Evolutionary conservation across 2,888 invertebrate species (phyloP).

Genomic region (Ochlodes sylvanus): DNA sequence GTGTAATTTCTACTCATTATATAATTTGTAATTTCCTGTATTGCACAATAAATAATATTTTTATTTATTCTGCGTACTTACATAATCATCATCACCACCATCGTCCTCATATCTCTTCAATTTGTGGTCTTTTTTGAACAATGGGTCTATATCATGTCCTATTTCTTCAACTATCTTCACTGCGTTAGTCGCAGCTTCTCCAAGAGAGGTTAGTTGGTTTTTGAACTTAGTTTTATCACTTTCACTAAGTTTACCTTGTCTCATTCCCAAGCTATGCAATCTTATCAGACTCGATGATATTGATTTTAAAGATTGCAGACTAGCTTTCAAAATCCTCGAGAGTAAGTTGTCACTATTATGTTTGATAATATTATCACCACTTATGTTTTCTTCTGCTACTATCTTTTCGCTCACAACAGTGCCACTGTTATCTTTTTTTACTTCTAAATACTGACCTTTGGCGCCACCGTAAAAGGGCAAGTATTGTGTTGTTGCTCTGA

Average conservation of each 20-base stretch:
- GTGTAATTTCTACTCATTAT: too few relatives aligned
- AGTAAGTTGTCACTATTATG: slow-evolving; percentile 71
- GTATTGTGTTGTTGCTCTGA: slow-evolving; percentile 67
- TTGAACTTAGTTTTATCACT: slow-evolving; percentile 85
- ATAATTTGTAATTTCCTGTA: too few relatives aligned
- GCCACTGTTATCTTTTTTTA: slow-evolving; percentile 83
- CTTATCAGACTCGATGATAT: slow-evolving; percentile 85
- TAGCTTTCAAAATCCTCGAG: slow-evolving; percentile 76
- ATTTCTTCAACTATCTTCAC: slow-evolving; percentile 83
- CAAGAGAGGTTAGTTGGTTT: slow-evolving; percentile 82
- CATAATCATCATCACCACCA: slow-evolving; percentile 67
- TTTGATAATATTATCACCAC: slow-evolving; percentile 70
- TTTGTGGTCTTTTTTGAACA: slow-evolving; percentile 64
- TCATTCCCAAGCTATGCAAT: slow-evolving; percentile 86
- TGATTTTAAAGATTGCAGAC: slow-evolving; percentile 84
- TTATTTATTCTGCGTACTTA: slow-evolving; percentile 51
- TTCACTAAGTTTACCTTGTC: slow-evolving; percentile 80
- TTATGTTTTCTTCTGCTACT: slow-evolving; percentile 74
- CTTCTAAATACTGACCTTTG: slow-evolving; percentile 88
- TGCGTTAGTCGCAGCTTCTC: slow-evolving; percentile 84
- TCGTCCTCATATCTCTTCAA: slow-evolving; percentile 54
- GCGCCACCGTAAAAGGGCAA: slow-evolving; percentile 90
- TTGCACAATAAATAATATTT: too few relatives aligned
- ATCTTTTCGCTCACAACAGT: slow-evolving; percentile 77
- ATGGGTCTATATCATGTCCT: slow-evolving; percentile 77